These are phyloP conservation scores for Drosophila arizonae DNA, from an alignment of 1,140 invertebrate genomes.

Conservation along the genomic window DNA sequence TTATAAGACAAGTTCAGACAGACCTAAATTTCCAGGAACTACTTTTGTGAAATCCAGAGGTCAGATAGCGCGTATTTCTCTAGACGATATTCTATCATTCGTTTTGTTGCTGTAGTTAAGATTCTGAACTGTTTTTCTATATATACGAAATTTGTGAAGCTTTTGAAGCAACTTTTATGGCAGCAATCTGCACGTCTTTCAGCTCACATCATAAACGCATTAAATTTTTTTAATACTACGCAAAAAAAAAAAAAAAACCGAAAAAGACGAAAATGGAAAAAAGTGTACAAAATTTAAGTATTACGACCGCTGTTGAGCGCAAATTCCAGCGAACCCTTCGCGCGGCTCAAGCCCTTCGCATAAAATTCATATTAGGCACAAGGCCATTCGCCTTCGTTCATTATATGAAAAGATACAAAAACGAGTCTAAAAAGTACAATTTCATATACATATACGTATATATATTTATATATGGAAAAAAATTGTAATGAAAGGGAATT, in stretches of 20 bases:
- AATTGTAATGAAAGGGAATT: constrained; percentile 72
- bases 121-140: neutral
- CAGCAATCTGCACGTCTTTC: constrained; percentile 21
- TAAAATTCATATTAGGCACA: constrained; percentile 79
- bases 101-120: neutral
- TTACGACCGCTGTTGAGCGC: constrained; percentile 40
- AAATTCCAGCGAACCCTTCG: constrained; percentile 19
- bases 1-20: constrained; percentile 27
- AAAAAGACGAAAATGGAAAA: constrained; percentile 28
- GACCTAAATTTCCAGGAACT: constrained; percentile 6
- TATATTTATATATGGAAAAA: constrained; percentile 47
- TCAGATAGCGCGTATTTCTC: neutral
- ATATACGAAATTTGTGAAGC: neutral
- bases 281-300: constrained; percentile 35
- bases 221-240: constrained; percentile 59
- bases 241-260: too few species aligned
- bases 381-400: constrained; percentile 50
- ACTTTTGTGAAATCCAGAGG: neutral
- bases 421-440: constrained; percentile 8
- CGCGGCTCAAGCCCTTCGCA: constrained; percentile 54
- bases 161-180: constrained; percentile 9
- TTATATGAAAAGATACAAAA: constrained; percentile 56
- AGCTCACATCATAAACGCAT: constrained; percentile 54
- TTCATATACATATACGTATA: constrained; percentile 9
- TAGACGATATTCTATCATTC: neutral